Evolutionary conservation across 2,113 vertebrate species (phyloP).

Genomic region (Astur gentilis): DNA sequence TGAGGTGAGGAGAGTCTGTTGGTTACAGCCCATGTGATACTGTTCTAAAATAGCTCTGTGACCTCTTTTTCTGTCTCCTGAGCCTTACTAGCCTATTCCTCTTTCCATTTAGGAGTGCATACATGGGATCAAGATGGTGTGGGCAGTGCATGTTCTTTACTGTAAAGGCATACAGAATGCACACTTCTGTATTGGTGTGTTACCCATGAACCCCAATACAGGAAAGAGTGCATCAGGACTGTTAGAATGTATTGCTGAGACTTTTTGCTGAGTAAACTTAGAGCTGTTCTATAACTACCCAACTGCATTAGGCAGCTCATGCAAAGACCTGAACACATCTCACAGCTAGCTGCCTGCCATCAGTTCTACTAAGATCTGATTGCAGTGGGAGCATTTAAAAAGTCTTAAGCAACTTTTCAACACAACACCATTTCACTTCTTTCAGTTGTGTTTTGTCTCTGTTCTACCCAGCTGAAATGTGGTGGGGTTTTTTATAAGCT

Average conservation of each 20-base stretch:
- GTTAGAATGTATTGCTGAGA: background rate
- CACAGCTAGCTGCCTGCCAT: background rate
- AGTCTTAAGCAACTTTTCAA: background rate
- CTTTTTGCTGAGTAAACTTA: background rate
- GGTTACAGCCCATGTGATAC: background rate
- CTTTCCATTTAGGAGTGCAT: background rate
- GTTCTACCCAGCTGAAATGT: background rate
- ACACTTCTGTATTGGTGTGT: background rate
- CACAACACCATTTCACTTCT: accelerated
- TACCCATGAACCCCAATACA: background rate
- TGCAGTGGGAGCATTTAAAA: background rate
- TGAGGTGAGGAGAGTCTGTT: background rate
- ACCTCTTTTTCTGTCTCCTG: background rate
- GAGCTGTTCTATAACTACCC: background rate
- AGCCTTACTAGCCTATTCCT: background rate
- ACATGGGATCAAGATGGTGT: background rate
- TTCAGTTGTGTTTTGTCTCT: background rate
- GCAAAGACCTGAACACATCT: background rate
- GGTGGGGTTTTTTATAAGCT: background rate
- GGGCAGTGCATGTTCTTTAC: background rate
- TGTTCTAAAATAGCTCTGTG: background rate
- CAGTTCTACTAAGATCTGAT: background rate
- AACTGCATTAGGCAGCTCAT: background rate
- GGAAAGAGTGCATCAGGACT: background rate
- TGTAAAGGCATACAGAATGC: background rate